These are phyloP conservation scores for Opisthocomus hoazin DNA, from an alignment of 2,113 vertebrate genomes.

Conservation along the genomic window DNA sequence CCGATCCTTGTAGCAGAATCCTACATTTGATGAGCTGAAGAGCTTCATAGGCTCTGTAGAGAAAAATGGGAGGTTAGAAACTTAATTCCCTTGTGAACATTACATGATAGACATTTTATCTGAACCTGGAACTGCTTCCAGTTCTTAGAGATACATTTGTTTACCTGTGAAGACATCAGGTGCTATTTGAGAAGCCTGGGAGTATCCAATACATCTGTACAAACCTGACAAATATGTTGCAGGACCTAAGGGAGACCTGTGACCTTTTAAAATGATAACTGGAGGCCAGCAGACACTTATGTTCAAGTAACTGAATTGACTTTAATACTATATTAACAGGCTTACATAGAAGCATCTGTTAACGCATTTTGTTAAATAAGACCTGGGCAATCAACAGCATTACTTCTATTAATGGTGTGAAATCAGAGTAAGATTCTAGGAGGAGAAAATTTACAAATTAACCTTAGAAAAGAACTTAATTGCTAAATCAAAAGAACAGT, in stretches of 20 bases:
- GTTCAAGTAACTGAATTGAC: neutral
- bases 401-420: neutral
- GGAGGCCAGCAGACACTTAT: neutral
- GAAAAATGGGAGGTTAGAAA: neutral
- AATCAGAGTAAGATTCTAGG: neutral
- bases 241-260: neutral
- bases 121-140: neutral
- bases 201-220: neutral
- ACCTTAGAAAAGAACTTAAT: neutral
- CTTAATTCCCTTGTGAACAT: neutral
- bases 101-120: neutral
- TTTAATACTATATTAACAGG: neutral
- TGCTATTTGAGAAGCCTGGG: neutral
- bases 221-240: neutral
- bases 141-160: neutral
- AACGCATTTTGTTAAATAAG: neutral
- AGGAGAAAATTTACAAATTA: neutral
- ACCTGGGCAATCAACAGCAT: neutral
- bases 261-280: neutral
- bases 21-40: neutral
- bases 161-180: neutral
- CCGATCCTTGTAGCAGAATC: neutral
- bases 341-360: neutral
- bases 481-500: fast-evolving
- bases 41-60: neutral